These are phyloP conservation scores for Amphipyra berbera DNA, from an alignment of 2,888 invertebrate species.

Conservation along the genomic window DNA sequence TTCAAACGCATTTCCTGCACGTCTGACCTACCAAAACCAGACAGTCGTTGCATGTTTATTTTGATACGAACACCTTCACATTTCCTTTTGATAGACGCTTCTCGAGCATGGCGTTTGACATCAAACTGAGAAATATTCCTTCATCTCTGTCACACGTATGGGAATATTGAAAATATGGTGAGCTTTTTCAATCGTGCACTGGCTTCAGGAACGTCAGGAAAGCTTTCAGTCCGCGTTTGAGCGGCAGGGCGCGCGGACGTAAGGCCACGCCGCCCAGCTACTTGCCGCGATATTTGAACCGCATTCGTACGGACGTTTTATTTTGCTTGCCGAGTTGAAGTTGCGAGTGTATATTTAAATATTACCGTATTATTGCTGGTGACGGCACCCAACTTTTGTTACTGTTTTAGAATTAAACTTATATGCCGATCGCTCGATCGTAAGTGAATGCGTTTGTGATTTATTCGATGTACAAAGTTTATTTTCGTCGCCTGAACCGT, in stretches of 20 bases:
- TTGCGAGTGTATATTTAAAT: slow-evolving; percentile 50
- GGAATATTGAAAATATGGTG: slow-evolving; percentile 67
- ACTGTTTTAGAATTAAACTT: slow-evolving; percentile 38
- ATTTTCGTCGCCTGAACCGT: slow-evolving; percentile 69
- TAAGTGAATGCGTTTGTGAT: slow-evolving; percentile 74
- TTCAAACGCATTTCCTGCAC: slow-evolving; percentile 47
- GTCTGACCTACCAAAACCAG: slow-evolving; percentile 65
- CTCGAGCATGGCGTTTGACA: slow-evolving; percentile 64
- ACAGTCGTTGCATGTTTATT: slow-evolving; percentile 81
- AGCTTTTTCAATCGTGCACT: slow-evolving; percentile 73
- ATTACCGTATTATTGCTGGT: slow-evolving; percentile 38
- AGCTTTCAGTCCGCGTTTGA: slow-evolving; percentile 84
- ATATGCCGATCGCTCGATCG: slow-evolving; percentile 49
- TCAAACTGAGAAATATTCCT: slow-evolving; percentile 53
- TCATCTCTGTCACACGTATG: slow-evolving; percentile 71
- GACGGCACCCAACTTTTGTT: slow-evolving; percentile 43
- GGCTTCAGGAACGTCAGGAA: slow-evolving; percentile 71
- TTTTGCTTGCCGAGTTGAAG: slow-evolving; percentile 64
- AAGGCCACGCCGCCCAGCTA: slow-evolving; percentile 65
- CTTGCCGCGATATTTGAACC: slow-evolving; percentile 70
- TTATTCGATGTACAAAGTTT: slow-evolving; percentile 74
- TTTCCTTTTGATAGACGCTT: slow-evolving; percentile 77
- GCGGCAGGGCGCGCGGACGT: slow-evolving; percentile 82
- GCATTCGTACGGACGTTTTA: slow-evolving; percentile 66
- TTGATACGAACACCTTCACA: slow-evolving; percentile 81